These are phyloP conservation scores for Tinamus major DNA, from an alignment of 2,797 vertebrate genomes.

Conservation along the genomic window DNA sequence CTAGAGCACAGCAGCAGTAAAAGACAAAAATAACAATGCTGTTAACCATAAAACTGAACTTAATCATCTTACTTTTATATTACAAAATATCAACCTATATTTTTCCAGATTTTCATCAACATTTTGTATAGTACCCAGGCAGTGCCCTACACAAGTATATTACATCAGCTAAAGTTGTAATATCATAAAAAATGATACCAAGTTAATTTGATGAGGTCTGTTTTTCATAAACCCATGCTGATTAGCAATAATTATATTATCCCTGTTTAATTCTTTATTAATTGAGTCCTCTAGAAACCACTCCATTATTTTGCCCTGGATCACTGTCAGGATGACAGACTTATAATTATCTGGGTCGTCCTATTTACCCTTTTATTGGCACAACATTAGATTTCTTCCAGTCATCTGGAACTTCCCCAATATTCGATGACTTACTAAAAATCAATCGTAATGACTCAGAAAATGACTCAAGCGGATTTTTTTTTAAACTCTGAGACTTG, in stretches of 20 bases:
- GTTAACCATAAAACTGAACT: background rate
- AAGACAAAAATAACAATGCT: background rate
- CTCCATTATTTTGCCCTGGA: conserved; percentile 59
- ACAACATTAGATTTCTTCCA: conserved; percentile 56
- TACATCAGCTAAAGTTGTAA: conserved; percentile 31
- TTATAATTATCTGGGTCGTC: conserved; percentile 49
- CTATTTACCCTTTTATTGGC: conserved; percentile 59
- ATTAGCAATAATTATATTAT: conserved; percentile 62
- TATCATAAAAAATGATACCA: conserved; percentile 23
- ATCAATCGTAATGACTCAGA: background rate
- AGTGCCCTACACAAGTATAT: conserved; percentile 1
- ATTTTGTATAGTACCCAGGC: background rate
- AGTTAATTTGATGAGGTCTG: conserved; percentile 59
- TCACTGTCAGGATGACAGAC: conserved; percentile 57
- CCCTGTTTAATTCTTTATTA: conserved; percentile 66
- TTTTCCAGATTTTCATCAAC: background rate
- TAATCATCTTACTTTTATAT: background rate
- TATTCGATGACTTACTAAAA: background rate
- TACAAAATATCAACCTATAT: background rate
- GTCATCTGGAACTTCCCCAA: background rate
- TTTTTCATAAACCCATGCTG: conserved; percentile 54
- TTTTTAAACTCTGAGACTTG: background rate
- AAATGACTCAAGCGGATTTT: background rate
- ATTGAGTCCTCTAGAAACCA: conserved; percentile 60
- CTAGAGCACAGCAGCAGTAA: background rate